phyloP scores from a whole-genome alignment of 2,113 vertebrate species.

The Cyprinodon brontotheroides region DNA sequence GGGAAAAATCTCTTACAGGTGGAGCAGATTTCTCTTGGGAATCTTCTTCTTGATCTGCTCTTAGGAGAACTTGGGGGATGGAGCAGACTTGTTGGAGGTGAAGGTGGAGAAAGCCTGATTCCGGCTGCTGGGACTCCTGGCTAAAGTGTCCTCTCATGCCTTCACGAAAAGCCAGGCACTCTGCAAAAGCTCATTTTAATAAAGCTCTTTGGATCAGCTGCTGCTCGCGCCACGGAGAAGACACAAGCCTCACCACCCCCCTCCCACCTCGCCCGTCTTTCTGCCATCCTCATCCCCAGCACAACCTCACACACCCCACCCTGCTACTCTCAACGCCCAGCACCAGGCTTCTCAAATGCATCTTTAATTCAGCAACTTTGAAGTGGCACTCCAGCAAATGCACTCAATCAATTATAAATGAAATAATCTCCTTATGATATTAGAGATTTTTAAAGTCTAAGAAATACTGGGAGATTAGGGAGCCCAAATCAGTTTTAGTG shows the following conservation, averaged over 20 bases:
- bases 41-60: conserved; percentile 62
- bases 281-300: conserved; percentile 36
- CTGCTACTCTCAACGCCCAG: conserved; percentile 63
- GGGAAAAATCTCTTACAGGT: conserved; percentile 65
- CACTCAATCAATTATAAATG: conserved; percentile 99
- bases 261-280: conserved; percentile 16
- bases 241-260: conserved; percentile 48
- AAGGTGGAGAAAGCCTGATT: conserved; percentile 21
- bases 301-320: conserved; percentile 66
- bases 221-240: conserved; percentile 59
- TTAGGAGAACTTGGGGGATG: conserved; percentile 51
- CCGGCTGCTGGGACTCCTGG: conserved; percentile 30
- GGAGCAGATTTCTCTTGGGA: conserved; percentile 47
- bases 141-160: conserved; percentile 48
- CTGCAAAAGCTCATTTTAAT: conserved; percentile 68
- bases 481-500: conserved; percentile 99
- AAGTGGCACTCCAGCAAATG: conserved; percentile 98
- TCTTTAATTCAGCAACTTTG: conserved; percentile 92
- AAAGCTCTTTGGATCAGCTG: conserved; percentile 69
- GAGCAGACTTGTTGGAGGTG: conserved; percentile 22
- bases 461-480: conserved; percentile 98
- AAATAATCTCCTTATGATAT: conserved; percentile 99
- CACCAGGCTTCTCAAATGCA: conserved; percentile 75
- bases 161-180: conserved; percentile 47
- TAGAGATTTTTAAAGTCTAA: conserved; percentile 98